Evolutionary conservation across 2,888 invertebrate species (phyloP), one percentile per base, ranked within the genome.

Genomic region (Meandrusa payeni): DNA sequence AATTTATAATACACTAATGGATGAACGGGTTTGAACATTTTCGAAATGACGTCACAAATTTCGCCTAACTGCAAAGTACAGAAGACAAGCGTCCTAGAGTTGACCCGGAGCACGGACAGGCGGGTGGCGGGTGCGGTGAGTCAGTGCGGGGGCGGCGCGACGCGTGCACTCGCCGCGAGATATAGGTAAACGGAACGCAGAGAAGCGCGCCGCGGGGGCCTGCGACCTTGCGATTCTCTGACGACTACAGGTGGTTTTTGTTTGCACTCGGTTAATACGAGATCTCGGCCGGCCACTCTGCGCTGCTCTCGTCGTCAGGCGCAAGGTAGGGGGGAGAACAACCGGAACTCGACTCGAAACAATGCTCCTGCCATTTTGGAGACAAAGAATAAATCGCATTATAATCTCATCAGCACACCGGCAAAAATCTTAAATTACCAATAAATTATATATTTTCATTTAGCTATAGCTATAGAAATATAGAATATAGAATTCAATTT

Each of bases 181-280:
- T 86, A 80, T 86, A 78, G 86, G 83, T 86, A 82, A 86, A 76
- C 83, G 82, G 80, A 83, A 76, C 85, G 82, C 75, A 56, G 74
- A 77, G 73, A 57, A 71, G 68, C 75, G 69, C 72, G 72, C 72
- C 65, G 71, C 76, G 71, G 76, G 79, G 81, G 78, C 79, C 75
- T 76, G 76, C 73, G 82, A 79, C 83, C 85, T 85, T 86, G 70
- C 73, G 65, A 77, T 76, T 81, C 76, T 65, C 80, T 77, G 77
- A 77, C 82, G 80, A 77, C 78, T 85, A 83, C 86, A 86, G 85
- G 86, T 86, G 85, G 82, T 82, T 85, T 82, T 87, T 85, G 77
- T 83, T 82, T 79, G 79, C 59, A 59, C 57, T 57, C 51, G 68
- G 65, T 67, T 63, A 57, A 60, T 56, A 69, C 69, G 66, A 74